A percentile compares a stretch with the other conserved stretches of the same genome.
Evolutionary conservation across 2,888 invertebrate genomes (phyloP).

Genomic region (Chrysotoxum bicinctum): DNA sequence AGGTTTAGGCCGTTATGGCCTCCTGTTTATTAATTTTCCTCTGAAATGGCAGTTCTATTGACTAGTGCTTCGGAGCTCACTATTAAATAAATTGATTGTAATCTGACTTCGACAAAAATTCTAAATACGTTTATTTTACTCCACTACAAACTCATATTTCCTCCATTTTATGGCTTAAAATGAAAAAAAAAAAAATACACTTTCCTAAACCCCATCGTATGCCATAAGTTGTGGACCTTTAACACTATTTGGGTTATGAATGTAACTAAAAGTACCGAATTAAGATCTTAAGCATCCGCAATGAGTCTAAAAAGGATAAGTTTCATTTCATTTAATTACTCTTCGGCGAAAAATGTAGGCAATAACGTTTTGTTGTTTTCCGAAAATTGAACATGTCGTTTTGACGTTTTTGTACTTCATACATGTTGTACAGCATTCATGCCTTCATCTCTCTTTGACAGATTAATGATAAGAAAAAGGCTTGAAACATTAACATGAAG

Average conservation of each 20-base stretch:
- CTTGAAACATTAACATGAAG: background rate
- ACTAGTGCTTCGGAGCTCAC: too few relatives aligned
- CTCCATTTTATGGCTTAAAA: too few relatives aligned
- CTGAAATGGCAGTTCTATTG: too few relatives aligned
- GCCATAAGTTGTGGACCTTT: background rate
- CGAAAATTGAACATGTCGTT: background rate
- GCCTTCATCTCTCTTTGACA: background rate
- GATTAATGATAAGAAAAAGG: background rate
- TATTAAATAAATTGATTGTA: too few relatives aligned
- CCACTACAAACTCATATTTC: too few relatives aligned
- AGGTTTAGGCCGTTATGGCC: too few relatives aligned
- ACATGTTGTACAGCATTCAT: background rate
- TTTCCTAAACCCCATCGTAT: too few relatives aligned
- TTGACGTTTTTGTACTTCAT: background rate
- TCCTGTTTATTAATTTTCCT: too few relatives aligned
- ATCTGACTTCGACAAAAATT: too few relatives aligned
- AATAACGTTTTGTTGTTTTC: background rate
- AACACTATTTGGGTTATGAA: background rate
- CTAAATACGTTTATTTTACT: too few relatives aligned
- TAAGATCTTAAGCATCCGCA: conserved; percentile 8
- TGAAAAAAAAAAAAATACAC: too few relatives aligned
- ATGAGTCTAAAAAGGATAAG: background rate
- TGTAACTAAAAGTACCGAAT: background rate
- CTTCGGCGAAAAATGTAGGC: background rate
- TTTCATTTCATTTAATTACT: background rate